phyloP scores from a whole-genome alignment of 2,113 vertebrate species.

The Motacilla alba region DNA sequence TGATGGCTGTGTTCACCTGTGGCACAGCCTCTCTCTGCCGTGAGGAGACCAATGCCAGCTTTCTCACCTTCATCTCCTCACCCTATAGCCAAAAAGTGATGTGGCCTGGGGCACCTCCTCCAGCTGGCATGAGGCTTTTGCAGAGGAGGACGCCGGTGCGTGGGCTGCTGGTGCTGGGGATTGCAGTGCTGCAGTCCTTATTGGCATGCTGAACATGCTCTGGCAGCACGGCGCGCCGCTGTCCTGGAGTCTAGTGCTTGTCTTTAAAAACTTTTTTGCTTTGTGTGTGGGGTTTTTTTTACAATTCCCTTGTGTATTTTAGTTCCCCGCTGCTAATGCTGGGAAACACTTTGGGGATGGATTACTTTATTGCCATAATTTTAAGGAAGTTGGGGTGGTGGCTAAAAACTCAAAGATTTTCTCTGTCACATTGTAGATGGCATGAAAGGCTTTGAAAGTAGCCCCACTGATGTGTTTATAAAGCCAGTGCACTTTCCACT shows the following conservation, averaged over 20 bases:
- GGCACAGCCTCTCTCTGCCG: not conserved
- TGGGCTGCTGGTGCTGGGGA: conserved; percentile 1
- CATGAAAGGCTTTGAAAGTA: conserved; percentile 8
- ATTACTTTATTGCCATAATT: not conserved
- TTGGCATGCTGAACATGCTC: conserved; percentile 19
- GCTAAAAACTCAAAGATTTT: not conserved
- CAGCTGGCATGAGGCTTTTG: not conserved
- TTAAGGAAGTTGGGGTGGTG: not conserved
- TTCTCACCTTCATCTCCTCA: not conserved
- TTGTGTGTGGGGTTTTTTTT: not conserved
- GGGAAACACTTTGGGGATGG: not conserved
- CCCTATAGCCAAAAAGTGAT: rapidly evolving
- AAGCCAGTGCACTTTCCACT: not conserved
- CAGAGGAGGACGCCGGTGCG: not conserved
- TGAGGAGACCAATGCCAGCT: not conserved
- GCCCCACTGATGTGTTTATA: not conserved
- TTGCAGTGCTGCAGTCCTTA: conserved; percentile 48
- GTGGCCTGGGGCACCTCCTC: not conserved
- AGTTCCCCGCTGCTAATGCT: not conserved
- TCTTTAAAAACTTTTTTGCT: not conserved
- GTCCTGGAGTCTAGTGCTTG: not conserved
- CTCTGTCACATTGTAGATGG: not conserved
- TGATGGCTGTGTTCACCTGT: rapidly evolving
- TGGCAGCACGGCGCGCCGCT: not conserved
- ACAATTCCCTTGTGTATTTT: not conserved